Percentiles rank a stretch among this genome's conserved stretches.
phyloP scores from a whole-genome alignment of 2,888 invertebrate species.

The Archips crataeganus region DNA sequence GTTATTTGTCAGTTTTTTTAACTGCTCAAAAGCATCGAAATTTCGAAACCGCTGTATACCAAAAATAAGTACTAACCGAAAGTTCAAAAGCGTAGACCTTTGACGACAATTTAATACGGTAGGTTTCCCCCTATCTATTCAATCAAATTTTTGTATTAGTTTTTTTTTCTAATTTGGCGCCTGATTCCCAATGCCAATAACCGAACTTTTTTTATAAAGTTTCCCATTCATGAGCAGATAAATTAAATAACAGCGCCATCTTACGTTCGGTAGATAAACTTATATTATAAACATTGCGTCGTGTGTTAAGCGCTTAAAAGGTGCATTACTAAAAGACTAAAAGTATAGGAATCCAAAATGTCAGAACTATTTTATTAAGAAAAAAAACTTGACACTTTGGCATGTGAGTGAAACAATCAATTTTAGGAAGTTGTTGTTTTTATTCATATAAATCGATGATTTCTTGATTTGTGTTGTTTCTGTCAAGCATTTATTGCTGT shows the following conservation, averaged over 20 bases:
- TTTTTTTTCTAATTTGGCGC: not conserved
- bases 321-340: constrained; percentile 13
- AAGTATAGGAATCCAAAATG: constrained; percentile 14
- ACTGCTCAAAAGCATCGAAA: too few relatives aligned
- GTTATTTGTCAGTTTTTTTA: too few relatives aligned
- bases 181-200: not conserved
- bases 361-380: not conserved
- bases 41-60: too few relatives aligned
- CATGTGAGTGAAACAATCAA: not conserved
- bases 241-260: constrained; percentile 5
- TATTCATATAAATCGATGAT: not conserved
- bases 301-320: constrained; percentile 7
- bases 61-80: too few relatives aligned
- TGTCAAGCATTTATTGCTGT: constrained; percentile 21
- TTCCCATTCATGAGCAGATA: not conserved
- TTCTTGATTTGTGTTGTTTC: not conserved
- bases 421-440: not conserved
- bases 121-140: too few relatives aligned
- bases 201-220: not conserved
- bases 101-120: too few relatives aligned
- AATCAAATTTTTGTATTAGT: too few relatives aligned
- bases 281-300: not conserved
- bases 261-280: not conserved
- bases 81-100: too few relatives aligned
- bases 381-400: not conserved